Conservation (phyloP, 2,888 invertebrate species). For the Nomada goodeniana region DNA sequence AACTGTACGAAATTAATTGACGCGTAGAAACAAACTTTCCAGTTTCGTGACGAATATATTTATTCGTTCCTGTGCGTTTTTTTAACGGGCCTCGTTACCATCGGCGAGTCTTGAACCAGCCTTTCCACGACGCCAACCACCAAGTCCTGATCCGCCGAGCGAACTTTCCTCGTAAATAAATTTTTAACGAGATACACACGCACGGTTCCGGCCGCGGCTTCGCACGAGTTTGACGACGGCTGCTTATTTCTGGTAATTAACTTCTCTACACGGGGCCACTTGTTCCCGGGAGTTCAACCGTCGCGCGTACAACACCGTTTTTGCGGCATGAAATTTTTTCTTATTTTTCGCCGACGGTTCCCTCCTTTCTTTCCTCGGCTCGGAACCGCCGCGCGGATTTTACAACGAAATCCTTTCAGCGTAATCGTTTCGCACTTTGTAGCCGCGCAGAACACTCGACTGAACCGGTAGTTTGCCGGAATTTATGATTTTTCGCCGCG, state of each 20-base stretch:
- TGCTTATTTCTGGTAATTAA: slow-evolving; percentile 61
- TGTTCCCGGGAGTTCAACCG: slow-evolving; percentile 58
- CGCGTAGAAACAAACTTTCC: not conserved
- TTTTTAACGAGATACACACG: slow-evolving; percentile 54
- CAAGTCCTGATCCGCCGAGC: slow-evolving; percentile 29
- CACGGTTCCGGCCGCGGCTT: slow-evolving; percentile 18
- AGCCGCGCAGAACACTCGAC: not conserved
- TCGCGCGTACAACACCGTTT: slow-evolving; percentile 57
- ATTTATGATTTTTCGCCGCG: not conserved
- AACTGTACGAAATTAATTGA: not conserved
- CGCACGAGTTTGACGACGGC: slow-evolving; percentile 50
- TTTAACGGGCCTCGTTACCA: not conserved
- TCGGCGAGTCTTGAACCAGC: not conserved
- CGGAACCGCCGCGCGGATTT: slow-evolving; percentile 24
- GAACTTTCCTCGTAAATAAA: slow-evolving; percentile 58
- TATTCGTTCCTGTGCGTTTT: not conserved
- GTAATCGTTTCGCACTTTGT: slow-evolving; percentile 5
- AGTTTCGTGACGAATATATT: slow-evolving; percentile 4
- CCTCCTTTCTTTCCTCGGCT: slow-evolving; percentile 30
- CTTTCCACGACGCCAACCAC: not conserved
- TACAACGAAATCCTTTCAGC: slow-evolving; percentile 51
- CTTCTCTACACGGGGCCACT: slow-evolving; percentile 53
- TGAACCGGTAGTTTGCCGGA: slow-evolving; percentile 7
- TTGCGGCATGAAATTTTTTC: slow-evolving; percentile 48
- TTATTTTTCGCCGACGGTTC: slow-evolving; percentile 37